phyloP scores from a whole-genome alignment of 1,140 invertebrate species.

The Harlomillsia oculata region DNA sequence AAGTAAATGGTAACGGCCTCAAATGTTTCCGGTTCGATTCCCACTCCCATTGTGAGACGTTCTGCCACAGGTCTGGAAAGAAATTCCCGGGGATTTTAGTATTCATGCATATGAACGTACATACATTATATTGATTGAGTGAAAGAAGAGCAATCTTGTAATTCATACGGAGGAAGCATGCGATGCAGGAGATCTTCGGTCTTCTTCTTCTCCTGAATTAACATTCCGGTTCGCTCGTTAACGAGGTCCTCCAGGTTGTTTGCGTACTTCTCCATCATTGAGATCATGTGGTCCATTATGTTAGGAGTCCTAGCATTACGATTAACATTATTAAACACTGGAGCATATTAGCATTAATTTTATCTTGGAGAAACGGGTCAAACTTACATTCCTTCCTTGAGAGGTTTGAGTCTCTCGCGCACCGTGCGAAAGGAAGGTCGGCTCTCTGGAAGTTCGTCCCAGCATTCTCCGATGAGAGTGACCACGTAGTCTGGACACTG shows the following conservation, averaged over 20 bases:
- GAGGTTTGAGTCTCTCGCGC: constrained; percentile 65
- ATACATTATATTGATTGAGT: neutral
- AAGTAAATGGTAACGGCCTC: constrained; percentile 93
- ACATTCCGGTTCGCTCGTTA: constrained; percentile 70
- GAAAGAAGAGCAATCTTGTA: neutral
- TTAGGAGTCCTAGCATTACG: constrained; percentile 21
- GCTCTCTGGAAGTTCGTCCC: constrained; percentile 67
- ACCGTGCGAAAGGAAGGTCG: constrained; percentile 73
- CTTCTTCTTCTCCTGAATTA: constrained; percentile 86
- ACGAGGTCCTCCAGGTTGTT: constrained; percentile 90
- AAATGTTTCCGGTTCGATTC: constrained; percentile 88
- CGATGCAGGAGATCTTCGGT: constrained; percentile 84
- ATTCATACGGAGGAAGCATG: constrained; percentile 73
- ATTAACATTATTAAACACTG: constrained; percentile 8
- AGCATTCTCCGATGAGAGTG: constrained; percentile 69
- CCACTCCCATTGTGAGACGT: constrained; percentile 73
- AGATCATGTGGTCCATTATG: constrained; percentile 32
- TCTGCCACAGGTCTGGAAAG: constrained; percentile 64
- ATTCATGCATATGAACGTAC: neutral
- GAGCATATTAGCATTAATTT: constrained; percentile 6
- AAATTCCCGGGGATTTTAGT: neutral
- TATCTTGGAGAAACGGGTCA: neutral
- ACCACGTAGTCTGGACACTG: constrained; percentile 66
- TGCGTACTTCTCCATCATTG: constrained; percentile 88
- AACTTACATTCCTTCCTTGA: constrained; percentile 71